phyloP scores from a whole-genome alignment of 2,797 vertebrate species.

The Urosaurus nigricauda region DNA sequence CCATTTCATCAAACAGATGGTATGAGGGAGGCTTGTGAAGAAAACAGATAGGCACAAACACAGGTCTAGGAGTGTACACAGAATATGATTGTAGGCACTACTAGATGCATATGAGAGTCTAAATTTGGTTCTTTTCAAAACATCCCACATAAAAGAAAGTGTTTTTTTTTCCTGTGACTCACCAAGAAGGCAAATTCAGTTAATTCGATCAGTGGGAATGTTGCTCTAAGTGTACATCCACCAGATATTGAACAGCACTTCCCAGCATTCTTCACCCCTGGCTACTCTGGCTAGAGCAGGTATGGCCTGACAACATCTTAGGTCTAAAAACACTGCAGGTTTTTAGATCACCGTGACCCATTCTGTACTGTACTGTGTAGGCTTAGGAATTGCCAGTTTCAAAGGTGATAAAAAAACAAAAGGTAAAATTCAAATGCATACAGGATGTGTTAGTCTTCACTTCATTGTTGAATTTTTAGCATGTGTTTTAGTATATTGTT shows the following conservation, averaged over 20 bases:
- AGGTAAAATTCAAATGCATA: not conserved
- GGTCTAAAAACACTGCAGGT: accelerated
- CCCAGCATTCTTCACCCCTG: too few species aligned
- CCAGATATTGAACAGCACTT: too few species aligned
- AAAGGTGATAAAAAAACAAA: not conserved
- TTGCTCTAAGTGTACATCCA: not conserved
- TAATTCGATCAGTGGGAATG: not conserved
- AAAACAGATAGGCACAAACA: not conserved
- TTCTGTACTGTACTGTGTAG: not conserved
- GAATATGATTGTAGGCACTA: not conserved
- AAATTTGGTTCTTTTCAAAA: not conserved
- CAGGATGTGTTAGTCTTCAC: not conserved
- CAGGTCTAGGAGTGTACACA: conserved; percentile 12
- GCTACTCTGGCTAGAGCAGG: too few species aligned
- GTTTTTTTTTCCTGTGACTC: not conserved
- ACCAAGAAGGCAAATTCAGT: not conserved
- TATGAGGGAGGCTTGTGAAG: conserved; percentile 7
- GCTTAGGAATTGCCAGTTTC: not conserved
- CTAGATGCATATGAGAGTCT: not conserved
- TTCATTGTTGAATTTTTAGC: not conserved
- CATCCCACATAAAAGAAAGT: not conserved
- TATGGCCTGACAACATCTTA: too few species aligned
- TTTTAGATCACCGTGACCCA: not conserved
- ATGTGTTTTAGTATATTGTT: conserved; percentile 1
- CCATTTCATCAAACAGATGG: not conserved